Conservation (phyloP, 2,888 invertebrate genomes). For the Tryphoninae sp. region DNA sequence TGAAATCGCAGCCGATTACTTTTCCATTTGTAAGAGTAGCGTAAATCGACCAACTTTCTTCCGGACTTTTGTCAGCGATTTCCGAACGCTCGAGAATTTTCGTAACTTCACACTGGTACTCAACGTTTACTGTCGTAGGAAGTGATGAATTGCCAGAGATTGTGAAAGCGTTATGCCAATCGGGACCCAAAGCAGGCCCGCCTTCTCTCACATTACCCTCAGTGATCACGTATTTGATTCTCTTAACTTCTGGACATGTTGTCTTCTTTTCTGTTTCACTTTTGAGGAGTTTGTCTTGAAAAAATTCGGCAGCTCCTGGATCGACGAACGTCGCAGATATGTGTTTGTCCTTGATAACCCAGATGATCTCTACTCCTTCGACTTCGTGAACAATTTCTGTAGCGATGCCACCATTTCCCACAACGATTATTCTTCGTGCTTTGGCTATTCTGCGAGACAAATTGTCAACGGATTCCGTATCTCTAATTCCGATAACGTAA, state of each 20-base stretch:
- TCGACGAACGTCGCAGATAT: slow-evolving; percentile 98
- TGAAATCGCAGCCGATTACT: slow-evolving; percentile 91
- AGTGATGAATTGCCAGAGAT: slow-evolving; percentile 83
- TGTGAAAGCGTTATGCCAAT: slow-evolving; percentile 92
- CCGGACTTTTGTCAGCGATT: slow-evolving; percentile 78
- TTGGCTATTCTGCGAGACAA: slow-evolving; percentile 87
- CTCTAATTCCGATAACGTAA: slow-evolving; percentile 93
- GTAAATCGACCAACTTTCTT: slow-evolving; percentile 86
- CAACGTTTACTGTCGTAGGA: slow-evolving; percentile 81
- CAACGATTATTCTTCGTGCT: slow-evolving; percentile 89
- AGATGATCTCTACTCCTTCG: slow-evolving; percentile 91
- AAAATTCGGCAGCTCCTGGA: slow-evolving; percentile 97
- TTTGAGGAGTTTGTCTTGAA: slow-evolving; percentile 83
- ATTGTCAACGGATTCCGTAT: slow-evolving; percentile 94
- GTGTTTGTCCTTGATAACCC: slow-evolving; percentile 96
- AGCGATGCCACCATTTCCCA: slow-evolving; percentile 99
- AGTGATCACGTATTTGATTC: slow-evolving; percentile 87
- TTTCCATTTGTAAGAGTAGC: slow-evolving; percentile 89
- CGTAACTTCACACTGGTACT: slow-evolving; percentile 82
- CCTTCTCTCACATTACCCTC: slow-evolving; percentile 81
- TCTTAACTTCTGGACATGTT: slow-evolving; percentile 78
- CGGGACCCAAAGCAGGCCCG: slow-evolving; percentile 97
- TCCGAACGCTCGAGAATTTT: slow-evolving; percentile 86
- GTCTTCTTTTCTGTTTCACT: slow-evolving; percentile 15
- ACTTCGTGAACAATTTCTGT: slow-evolving; percentile 97